Percentiles rank a stretch among this genome's conserved stretches.
Evolutionary conservation across 2,113 vertebrate species (phyloP).

Genomic region (Catagonus wagneri): DNA sequence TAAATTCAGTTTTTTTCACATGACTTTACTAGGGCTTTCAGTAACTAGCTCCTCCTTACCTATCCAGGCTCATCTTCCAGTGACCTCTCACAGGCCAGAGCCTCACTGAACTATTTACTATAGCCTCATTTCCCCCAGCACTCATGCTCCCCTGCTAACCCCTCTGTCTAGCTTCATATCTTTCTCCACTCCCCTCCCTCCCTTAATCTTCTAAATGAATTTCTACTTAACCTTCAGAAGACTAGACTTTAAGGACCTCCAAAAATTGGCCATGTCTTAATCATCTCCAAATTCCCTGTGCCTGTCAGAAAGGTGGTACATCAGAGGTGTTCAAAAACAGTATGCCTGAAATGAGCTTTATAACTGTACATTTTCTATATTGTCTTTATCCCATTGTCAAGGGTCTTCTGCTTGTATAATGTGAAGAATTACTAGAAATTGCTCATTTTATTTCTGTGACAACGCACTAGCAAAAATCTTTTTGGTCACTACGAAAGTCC

Average conservation of each 20-base stretch:
- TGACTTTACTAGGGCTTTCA: background rate
- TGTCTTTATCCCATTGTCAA: background rate
- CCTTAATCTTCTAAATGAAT: background rate
- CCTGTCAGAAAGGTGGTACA: background rate
- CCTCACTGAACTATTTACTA: background rate
- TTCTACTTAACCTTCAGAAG: background rate
- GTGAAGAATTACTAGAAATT: slow-evolving; percentile 33
- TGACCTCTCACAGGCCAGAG: background rate
- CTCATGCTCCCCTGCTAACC: background rate
- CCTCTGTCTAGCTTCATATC: background rate
- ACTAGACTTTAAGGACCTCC: background rate
- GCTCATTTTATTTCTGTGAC: slow-evolving; percentile 15
- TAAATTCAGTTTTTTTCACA: background rate
- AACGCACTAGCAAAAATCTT: background rate
- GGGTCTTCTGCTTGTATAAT: background rate
- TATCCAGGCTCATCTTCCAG: background rate
- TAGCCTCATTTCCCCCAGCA: background rate
- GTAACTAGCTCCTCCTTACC: background rate
- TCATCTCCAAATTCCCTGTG: background rate
- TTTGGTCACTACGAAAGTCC: background rate
- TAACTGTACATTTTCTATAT: background rate
- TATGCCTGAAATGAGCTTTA: background rate
- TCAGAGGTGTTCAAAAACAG: background rate
- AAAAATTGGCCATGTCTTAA: background rate
- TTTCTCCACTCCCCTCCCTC: background rate